Base-by-base conservation (phyloP, 2,113 vertebrate species). In the Archilochus colubris region DNA sequence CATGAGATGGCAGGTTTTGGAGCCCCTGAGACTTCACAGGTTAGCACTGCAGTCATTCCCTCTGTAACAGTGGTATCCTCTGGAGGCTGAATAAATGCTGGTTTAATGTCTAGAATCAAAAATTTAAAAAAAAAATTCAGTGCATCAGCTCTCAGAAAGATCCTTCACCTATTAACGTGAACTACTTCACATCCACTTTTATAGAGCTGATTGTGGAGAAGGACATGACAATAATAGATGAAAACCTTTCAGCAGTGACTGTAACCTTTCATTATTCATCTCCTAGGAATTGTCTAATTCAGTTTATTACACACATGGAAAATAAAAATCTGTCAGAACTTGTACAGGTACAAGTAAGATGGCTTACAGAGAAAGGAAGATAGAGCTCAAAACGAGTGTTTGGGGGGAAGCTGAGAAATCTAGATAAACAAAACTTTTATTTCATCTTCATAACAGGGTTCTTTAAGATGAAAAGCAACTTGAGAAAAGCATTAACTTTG, bases 1-100 rank as follows among this genome's bases (percentile, higher is more conserved):
- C 99, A 99, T 5, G 97, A 98, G 95, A 99, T 98, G 95, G 99
- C 98, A 3, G 99, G 98, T 61, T 98, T 99, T 36, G 99, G 99
- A 44, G 99, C 99, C 31, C 99, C 99, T 0, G 98, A 98, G 17
- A 99, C 98, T 78, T 98, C 98, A n/a, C 99, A 99, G 82, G 89
- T 97, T 72, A 99, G 98, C 46, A 97, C 57, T 5, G 99, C 98
- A 0, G 94, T 97, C 88, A 98, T 98, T 4, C 99, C 98, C 30
- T 99, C 98, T 0, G 99, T 99, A 53, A 99, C 98, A 0, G 98
- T 99, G 94, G 98, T 98, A 82, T 99, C 98, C 31, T 92, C 91
- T 0, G 98, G 98, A 25, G 95, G 97, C 58, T 74, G 93, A 18
- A 95, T 96, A 87, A 99, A 99, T 0, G 95, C 86, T 36, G 99